These are phyloP conservation scores for Brachyhypopomus occidentalis DNA, from an alignment of 2,113 vertebrate species.

Conservation along the genomic window DNA sequence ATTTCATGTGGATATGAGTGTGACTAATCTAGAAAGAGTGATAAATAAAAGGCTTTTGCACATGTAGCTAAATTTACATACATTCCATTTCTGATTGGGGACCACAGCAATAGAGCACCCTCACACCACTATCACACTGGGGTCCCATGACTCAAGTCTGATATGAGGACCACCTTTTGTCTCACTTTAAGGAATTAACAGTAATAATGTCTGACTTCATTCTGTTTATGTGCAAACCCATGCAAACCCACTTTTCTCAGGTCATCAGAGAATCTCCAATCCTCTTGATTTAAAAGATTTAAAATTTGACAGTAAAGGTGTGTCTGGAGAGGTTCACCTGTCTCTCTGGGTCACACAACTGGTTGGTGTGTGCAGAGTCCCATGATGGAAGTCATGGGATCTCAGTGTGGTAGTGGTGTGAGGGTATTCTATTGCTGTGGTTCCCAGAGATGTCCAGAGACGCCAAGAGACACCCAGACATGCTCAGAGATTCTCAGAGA, in stretches of 20 bases:
- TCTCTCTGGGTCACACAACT: constrained; percentile 3
- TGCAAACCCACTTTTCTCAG: neutral
- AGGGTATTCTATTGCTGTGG: neutral
- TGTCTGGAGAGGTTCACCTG: constrained; percentile 7
- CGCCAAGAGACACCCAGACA: too few relatives aligned
- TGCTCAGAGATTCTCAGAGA: too few relatives aligned
- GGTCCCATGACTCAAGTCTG: neutral
- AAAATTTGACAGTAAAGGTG: constrained; percentile 1
- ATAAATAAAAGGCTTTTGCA: neutral
- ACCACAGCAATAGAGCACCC: neutral
- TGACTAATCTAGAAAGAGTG: neutral
- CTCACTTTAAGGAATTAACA: constrained; percentile 25
- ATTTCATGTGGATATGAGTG: neutral
- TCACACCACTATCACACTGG: neutral
- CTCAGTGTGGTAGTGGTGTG: neutral
- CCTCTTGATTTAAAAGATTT: constrained; percentile 19
- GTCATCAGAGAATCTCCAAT: neutral
- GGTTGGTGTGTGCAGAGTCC: too few relatives aligned
- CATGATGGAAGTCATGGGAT: constrained; percentile 23
- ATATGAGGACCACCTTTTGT: constrained; percentile 10
- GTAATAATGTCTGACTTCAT: constrained; percentile 22
- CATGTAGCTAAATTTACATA: neutral
- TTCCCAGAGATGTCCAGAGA: too few relatives aligned
- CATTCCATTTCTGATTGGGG: neutral
- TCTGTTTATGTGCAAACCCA: constrained; percentile 23